These are phyloP conservation scores for Meteorus colon DNA, from an alignment of 2,888 invertebrate genomes.

Conservation along the genomic window DNA sequence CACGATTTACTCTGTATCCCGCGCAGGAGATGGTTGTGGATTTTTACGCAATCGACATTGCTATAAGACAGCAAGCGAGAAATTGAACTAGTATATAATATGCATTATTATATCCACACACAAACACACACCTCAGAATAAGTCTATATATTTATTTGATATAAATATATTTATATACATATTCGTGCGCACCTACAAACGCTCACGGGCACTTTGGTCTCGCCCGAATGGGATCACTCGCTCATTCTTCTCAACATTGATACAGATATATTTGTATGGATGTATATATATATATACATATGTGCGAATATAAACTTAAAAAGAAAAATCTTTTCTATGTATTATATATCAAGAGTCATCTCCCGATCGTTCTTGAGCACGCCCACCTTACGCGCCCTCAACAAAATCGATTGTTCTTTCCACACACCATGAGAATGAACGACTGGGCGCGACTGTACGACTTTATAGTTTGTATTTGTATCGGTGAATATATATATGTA, in stretches of 20 bases:
- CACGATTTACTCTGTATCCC: constrained; percentile 25
- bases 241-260: constrained; percentile 22
- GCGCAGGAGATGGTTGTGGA: constrained; percentile 20
- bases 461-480: background rate
- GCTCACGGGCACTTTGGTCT: constrained; percentile 32
- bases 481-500: background rate
- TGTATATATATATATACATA: background rate
- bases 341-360: constrained; percentile 35
- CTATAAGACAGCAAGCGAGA: constrained; percentile 8
- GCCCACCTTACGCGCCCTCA: constrained; percentile 34
- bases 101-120: constrained; percentile 26
- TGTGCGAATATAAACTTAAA: background rate
- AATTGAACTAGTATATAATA: constrained; percentile 30
- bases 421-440: constrained; percentile 29
- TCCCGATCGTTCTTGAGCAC: constrained; percentile 26
- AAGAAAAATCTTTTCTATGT: constrained; percentile 6
- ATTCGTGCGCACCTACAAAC: constrained; percentile 24
- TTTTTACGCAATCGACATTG: constrained; percentile 30
- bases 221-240: constrained; percentile 38
- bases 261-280: constrained; percentile 3
- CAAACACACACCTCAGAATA: background rate
- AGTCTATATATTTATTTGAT: background rate
- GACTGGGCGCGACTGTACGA: constrained; percentile 26
- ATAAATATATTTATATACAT: background rate
- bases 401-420: constrained; percentile 37